Conservation (phyloP, 2,797 vertebrate genomes). For the Premnoplex brunnescens region DNA sequence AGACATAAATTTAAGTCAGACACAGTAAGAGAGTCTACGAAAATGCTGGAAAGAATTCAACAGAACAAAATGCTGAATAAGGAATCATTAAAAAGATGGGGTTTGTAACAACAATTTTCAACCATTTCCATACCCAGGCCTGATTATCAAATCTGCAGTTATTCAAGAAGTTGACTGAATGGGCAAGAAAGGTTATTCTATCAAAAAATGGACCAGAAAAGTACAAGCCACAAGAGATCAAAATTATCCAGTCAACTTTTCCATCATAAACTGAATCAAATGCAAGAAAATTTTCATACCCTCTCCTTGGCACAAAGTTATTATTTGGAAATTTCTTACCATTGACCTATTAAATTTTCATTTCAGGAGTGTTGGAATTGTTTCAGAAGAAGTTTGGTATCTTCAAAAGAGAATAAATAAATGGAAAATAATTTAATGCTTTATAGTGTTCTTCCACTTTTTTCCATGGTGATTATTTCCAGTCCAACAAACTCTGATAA, state of each 20-base stretch:
- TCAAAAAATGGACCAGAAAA: background rate
- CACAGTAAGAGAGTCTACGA: background rate
- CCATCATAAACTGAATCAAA: background rate
- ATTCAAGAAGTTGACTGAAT: background rate
- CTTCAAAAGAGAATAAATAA: background rate
- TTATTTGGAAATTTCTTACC: background rate
- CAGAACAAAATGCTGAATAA: background rate
- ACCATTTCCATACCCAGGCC: background rate
- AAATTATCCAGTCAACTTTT: background rate
- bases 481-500: background rate
- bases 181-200: background rate
- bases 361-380: background rate
- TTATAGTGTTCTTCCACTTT: background rate
- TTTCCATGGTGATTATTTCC: background rate
- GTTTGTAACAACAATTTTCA: background rate
- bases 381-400: background rate
- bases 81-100: background rate
- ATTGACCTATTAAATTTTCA: background rate
- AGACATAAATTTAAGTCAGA: background rate
- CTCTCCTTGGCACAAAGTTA: background rate
- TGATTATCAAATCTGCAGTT: background rate
- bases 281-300: background rate
- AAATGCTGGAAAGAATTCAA: background rate
- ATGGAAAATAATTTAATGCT: background rate
- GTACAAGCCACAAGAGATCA: background rate